These are phyloP conservation scores for Syngnathoides biaculeatus DNA, from an alignment of 2,113 vertebrate species.

Conservation along the genomic window DNA sequence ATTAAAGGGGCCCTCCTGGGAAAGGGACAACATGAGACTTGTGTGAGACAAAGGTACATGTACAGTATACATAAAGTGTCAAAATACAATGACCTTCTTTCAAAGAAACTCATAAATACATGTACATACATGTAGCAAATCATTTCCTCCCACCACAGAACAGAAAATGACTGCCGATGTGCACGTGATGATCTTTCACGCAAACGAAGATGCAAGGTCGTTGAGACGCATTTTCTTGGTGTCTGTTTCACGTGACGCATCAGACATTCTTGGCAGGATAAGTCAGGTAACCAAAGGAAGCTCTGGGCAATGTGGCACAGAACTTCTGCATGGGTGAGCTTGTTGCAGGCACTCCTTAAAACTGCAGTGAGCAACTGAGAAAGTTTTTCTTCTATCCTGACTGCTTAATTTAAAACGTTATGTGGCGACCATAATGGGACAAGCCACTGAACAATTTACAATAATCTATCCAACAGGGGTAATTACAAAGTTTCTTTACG, in stretches of 20 bases:
- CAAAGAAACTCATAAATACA: not conserved
- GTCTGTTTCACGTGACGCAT: constrained; percentile 1
- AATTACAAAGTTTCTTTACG: not conserved
- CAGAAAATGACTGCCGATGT: not conserved
- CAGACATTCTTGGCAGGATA: constrained; percentile 37
- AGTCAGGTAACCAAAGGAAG: constrained; percentile 17
- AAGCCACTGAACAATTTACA: not conserved
- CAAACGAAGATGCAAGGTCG: not conserved
- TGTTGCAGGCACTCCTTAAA: constrained; percentile 15
- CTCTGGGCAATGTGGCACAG: not conserved
- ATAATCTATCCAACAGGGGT: not conserved
- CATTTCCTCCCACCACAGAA: not conserved
- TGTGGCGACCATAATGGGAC: too few relatives aligned
- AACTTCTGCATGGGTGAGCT: not conserved
- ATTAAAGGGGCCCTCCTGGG: not conserved
- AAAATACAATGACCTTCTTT: not conserved
- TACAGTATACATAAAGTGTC: not conserved
- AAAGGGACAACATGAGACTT: constrained; percentile 11
- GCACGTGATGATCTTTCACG: constrained; percentile 3
- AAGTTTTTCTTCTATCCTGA: not conserved
- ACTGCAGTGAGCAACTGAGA: not conserved
- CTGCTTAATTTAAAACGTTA: not conserved
- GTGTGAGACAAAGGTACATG: not conserved
- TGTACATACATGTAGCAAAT: not conserved
- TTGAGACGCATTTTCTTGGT: constrained; percentile 5